Conservation (phyloP, 23 tunicate species). For the Ciona savignyi region DNA sequence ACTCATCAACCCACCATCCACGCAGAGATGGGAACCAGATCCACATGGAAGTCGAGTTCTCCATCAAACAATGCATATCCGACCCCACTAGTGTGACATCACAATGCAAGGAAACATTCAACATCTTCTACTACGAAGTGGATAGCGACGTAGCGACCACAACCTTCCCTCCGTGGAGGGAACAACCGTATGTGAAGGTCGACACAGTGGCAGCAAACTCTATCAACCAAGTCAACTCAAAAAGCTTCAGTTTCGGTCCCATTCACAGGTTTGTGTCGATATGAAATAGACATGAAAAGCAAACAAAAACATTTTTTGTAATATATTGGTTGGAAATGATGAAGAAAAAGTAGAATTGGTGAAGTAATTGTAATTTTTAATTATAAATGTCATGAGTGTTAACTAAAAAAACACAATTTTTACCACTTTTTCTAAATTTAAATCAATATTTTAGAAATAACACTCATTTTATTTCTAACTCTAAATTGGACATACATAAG, state of each 20-base stretch:
- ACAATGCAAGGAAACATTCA: slow-evolving; percentile 79
- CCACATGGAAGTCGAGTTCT: slow-evolving; percentile 68
- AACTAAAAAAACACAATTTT: no score
- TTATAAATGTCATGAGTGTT: no score
- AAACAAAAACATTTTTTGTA: no score
- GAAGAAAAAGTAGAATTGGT: neutral
- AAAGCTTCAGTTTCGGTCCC: slow-evolving; percentile 48
- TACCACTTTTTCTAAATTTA: no score
- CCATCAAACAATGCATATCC: slow-evolving; percentile 39
- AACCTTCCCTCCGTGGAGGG: slow-evolving; percentile 90
- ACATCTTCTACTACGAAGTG: slow-evolving; percentile 73
- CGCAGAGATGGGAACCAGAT: slow-evolving; percentile 55
- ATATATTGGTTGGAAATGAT: no score
- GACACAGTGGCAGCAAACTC: slow-evolving; percentile 90
- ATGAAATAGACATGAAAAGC: no score
- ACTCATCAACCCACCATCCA: no score
- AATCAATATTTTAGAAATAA: no score
- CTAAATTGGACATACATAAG: no score
- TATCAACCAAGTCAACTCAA: slow-evolving; percentile 29
- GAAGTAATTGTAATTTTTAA: no score
- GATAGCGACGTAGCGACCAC: slow-evolving; percentile 56
- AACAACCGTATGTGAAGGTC: slow-evolving; percentile 64
- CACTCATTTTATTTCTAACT: no score
- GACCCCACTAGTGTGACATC: slow-evolving; percentile 8
- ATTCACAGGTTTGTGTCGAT: slow-evolving; percentile 21